Base-by-base conservation (phyloP, 2,113 vertebrate species). In the Pogonocichla stellata region DNA sequence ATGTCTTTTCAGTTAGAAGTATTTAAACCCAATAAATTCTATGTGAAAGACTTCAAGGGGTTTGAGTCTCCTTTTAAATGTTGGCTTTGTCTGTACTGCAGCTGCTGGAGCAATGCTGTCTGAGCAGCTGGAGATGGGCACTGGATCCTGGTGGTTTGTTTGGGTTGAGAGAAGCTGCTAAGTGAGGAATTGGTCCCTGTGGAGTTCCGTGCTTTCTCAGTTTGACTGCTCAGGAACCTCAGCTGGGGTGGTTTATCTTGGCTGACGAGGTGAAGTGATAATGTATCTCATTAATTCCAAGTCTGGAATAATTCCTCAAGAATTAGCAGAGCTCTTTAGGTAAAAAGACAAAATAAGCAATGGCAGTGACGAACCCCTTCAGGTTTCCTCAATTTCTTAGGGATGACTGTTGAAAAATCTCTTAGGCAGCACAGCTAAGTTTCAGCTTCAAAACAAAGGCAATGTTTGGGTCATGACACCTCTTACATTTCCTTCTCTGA, bases 291-390 rank as follows among this genome's bases (percentile, higher is more conserved):
- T 69, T 62, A 84, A 83, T 66, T 88, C 31, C 23, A 65, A 22
- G 17, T 28, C 28, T 83, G 75, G 50, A 88, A 48, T 83, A 80
- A 83, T 77, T 92, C 66, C 33, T 88, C 54, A 92, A 65, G 67
- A 80, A 86, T 92, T 80, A 86, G 40, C 33, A 67, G 57, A 69
- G n/a, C 22, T 69, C 23, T 67, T 70, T 53, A 69, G 10, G 19
- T 80, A n/a, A 47, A 50, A 85, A 64, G 20, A 24, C 6, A 70
- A 64, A 83, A 56, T 33, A 38, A 92, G 19, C 19, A 66, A 6
- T 28, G 12, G 33, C 40, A 60, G 20, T 24, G 33, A 74, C 43
- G 13, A 75, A 48, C 8, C 1, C 12, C 6, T 71, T 74, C 33
- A 26, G 2, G 43, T 80, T 87, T 81, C 13, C 38, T 91, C n/a